Evolutionary conservation across 1,140 invertebrate genomes (phyloP), one percentile per base, ranked within the genome.

Genomic region (Meloidogyne hapla): DNA sequence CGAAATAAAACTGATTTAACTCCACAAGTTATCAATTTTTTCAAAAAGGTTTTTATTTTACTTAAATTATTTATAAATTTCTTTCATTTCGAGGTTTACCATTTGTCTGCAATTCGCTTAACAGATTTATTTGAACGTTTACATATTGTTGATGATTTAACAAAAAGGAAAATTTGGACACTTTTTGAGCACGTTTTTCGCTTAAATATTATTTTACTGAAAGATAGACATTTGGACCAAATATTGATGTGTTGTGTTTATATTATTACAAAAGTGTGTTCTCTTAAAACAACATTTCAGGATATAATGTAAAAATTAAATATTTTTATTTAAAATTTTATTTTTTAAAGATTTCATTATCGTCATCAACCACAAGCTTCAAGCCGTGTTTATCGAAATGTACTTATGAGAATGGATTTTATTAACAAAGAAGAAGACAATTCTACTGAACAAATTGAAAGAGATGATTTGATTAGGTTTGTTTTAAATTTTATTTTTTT

Each of bases 161-260:
- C 26, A 2, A 78, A 79, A 12, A 69, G 81, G n/a, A 77, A 78
- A 48, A 74, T 85, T 13, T 86, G 94, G 94, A 98, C 95, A 0
- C 94, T 94, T 82, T 94, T 98, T 48, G 64, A 70, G 87, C 91
- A 95, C 87, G 92, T 92, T 3, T 90, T 99, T 79, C 92, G 94
- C 72, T 90, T 94, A 75, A 91, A 94, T 81, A 92, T 92, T 0
- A 90, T 92, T 74, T 88, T 97, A 8, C 93, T 96, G 91, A 90
- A 91, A 79, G 94, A 97, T 88, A 90, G 96, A 13, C 95, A 99
- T 89, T 89, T 99, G 23, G 96, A 99, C 89, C 96, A 99, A 89
- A 91, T 98, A 75, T 90, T 99, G n/a, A 97, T 99, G 95, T 98
- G 96, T 89, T 91, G 94, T 78, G 92, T 98, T 76, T 99, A 98